phyloP scores from a whole-genome alignment of 2,113 vertebrate species.

The Chaetorhynchus papuensis region DNA sequence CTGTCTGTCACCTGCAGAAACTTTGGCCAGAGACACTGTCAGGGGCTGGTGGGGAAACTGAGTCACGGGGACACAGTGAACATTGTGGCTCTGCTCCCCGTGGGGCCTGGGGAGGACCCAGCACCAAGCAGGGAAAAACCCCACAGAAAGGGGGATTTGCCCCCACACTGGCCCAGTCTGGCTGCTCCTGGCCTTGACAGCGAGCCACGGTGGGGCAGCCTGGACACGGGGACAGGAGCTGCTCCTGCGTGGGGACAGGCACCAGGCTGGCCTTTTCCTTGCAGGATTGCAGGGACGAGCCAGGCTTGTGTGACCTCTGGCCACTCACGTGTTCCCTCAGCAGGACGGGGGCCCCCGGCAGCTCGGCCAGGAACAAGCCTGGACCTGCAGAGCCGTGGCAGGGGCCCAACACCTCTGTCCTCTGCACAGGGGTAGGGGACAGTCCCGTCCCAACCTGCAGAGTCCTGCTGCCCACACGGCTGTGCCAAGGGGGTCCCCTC shows the following conservation, averaged over 20 bases:
- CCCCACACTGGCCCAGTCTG: not conserved
- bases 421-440: not conserved
- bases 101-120: not conserved
- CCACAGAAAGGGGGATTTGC: not conserved
- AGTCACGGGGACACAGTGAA: not conserved
- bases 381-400: not conserved
- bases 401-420: not conserved
- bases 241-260: not conserved
- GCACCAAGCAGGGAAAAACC: accelerated
- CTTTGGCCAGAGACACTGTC: not conserved
- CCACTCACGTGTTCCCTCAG: accelerated
- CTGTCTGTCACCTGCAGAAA: not conserved
- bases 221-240: accelerated
- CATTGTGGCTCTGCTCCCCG: accelerated
- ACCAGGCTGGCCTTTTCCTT: not conserved
- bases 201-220: accelerated
- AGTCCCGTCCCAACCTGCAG: accelerated
- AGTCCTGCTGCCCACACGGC: not conserved
- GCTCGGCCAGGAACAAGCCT: not conserved
- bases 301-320: accelerated
- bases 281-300: not conserved
- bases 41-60: not conserved
- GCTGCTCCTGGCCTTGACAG: not conserved
- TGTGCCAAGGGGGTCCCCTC: not conserved
- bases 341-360: not conserved